phyloP scores from a whole-genome alignment of 2,113 vertebrate genomes.

The Hemicordylus capensis region DNA sequence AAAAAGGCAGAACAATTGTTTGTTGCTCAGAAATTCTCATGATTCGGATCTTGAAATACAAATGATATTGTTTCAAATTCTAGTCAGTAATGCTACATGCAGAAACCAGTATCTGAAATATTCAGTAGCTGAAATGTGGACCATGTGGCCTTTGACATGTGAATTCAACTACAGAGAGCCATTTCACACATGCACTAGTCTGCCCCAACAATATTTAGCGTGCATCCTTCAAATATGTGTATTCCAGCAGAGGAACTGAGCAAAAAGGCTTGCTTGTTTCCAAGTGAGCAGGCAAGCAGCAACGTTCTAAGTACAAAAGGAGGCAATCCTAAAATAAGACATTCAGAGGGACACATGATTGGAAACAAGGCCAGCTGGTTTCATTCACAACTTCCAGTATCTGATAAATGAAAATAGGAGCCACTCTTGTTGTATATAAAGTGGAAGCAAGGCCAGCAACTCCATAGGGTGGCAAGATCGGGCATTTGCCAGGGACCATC shows the following conservation, averaged over 20 bases:
- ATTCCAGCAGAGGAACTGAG: neutral
- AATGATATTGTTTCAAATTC: neutral
- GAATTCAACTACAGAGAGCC: neutral
- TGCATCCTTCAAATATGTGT: neutral
- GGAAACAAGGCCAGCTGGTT: neutral
- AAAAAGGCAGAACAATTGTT: neutral
- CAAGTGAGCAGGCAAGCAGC: neutral
- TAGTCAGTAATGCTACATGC: neutral
- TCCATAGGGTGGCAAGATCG: neutral
- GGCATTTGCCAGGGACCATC: neutral
- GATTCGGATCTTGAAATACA: neutral
- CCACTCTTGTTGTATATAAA: neutral
- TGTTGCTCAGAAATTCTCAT: neutral
- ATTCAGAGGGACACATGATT: too few species aligned
- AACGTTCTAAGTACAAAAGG: neutral
- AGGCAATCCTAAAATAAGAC: neutral
- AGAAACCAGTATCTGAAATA: neutral
- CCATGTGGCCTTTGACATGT: neutral
- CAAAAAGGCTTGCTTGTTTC: neutral
- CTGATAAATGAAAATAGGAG: neutral
- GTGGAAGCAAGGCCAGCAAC: neutral
- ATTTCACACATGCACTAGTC: neutral
- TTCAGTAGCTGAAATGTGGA: neutral
- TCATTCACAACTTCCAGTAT: neutral
- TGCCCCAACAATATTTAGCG: neutral